These are phyloP conservation scores for Amphiduros pacificus DNA, from an alignment of 2,888 invertebrate genomes.

Conservation along the genomic window DNA sequence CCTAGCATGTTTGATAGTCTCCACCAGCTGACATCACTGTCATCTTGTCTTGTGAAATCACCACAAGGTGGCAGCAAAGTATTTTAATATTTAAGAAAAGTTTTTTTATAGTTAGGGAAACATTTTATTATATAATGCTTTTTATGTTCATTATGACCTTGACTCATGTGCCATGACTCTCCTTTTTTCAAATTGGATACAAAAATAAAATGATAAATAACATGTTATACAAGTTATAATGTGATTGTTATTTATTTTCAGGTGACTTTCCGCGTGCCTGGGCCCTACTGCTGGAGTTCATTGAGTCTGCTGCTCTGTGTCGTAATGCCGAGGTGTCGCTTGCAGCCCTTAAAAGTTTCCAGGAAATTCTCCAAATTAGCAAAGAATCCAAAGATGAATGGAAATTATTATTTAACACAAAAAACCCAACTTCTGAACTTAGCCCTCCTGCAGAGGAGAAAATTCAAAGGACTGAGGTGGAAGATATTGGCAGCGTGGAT, in stretches of 20 bases:
- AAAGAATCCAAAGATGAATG: slow-evolving; percentile 33
- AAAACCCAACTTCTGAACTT: slow-evolving; percentile 17
- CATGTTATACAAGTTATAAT: too few species aligned
- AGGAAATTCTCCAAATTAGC: slow-evolving; percentile 76
- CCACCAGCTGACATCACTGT: too few species aligned
- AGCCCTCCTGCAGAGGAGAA: slow-evolving; percentile 40
- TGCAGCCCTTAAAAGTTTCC: slow-evolving; percentile 94
- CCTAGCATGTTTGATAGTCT: too few species aligned
- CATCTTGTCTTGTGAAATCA: too few species aligned
- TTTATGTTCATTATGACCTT: too few species aligned
- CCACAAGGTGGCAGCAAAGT: too few species aligned
- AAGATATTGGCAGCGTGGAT: not conserved
- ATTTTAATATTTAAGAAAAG: too few species aligned
- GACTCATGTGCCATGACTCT: too few species aligned
- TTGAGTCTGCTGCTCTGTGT: slow-evolving; percentile 73
- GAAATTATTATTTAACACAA: slow-evolving; percentile 23
- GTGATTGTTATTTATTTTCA: slow-evolving; percentile 33
- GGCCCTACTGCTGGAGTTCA: slow-evolving; percentile 89
- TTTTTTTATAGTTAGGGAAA: too few species aligned
- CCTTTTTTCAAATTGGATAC: too few species aligned
- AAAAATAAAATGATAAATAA: too few species aligned
- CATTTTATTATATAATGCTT: too few species aligned
- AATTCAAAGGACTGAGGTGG: slow-evolving; percentile 42
- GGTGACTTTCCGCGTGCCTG: slow-evolving; percentile 93
- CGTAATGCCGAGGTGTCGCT: slow-evolving; percentile 91